Percentiles rank a stretch among this genome's conserved stretches.
Conservation (phyloP, 2,113 vertebrate genomes). For the Grus americana region DNA sequence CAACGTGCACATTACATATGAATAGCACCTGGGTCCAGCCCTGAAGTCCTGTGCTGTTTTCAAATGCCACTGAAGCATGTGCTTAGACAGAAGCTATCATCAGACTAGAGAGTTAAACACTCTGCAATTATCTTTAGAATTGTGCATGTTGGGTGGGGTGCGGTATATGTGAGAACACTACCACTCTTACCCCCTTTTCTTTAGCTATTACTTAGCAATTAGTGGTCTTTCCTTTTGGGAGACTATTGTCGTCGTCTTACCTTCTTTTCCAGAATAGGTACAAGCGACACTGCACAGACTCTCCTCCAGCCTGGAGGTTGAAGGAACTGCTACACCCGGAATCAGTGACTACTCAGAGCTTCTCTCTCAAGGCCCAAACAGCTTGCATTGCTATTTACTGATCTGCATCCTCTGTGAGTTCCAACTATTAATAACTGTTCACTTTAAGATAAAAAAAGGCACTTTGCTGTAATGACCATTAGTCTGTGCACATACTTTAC, state of each 20-base stretch:
- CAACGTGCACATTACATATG: neutral
- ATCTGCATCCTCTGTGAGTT: neutral
- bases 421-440: neutral
- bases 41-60: neutral
- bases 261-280: neutral
- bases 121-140: neutral
- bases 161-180: neutral
- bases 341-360: neutral
- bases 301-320: neutral
- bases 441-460: neutral
- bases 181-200: neutral
- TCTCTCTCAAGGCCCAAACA: neutral
- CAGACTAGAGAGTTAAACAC: neutral
- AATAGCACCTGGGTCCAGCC: neutral
- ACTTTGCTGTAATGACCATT: neutral
- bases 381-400: neutral
- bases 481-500: conserved; percentile 52
- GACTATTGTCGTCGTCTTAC: neutral
- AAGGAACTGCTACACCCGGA: neutral
- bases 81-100: neutral
- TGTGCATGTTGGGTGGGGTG: no score
- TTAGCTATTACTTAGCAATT: neutral
- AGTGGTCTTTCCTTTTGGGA: neutral
- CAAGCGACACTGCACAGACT: neutral
- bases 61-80: neutral